A percentile compares a stretch with the other conserved stretches of the same genome.
Evolutionary conservation across 2,888 invertebrate genomes (phyloP).

Genomic region (Caradrina kadenii): DNA sequence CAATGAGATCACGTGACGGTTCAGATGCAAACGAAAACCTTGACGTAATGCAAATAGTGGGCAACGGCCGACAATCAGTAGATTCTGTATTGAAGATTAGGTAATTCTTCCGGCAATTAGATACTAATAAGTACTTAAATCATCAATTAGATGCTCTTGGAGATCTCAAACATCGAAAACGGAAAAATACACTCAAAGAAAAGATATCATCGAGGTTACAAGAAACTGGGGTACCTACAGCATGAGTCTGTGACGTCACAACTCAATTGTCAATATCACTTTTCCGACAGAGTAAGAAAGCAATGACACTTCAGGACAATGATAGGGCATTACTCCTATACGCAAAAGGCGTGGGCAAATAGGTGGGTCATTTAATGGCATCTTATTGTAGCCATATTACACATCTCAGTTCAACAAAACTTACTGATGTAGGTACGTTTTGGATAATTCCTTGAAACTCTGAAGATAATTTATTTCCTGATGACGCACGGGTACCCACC

Average conservation of each 20-base stretch:
- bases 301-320: conserved; percentile 29
- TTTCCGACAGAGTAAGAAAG: conserved; percentile 29
- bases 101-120: conserved; percentile 61
- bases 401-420: conserved; percentile 8
- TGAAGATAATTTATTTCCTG: neutral
- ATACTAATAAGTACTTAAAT: conserved; percentile 33
- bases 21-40: conserved; percentile 38
- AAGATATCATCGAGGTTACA: conserved; percentile 9
- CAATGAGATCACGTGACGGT: conserved; percentile 44
- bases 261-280: conserved; percentile 19
- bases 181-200: conserved; percentile 48
- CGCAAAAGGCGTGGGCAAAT: conserved; percentile 17
- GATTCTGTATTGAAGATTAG: conserved; percentile 45
- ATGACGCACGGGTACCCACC: neutral
- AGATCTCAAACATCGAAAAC: conserved; percentile 45
- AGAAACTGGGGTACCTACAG: neutral
- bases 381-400: neutral
- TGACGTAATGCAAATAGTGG: conserved; percentile 47
- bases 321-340: conserved; percentile 40
- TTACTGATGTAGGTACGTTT: neutral
- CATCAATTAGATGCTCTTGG: conserved; percentile 56
- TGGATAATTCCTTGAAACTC: neutral
- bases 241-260: conserved; percentile 25
- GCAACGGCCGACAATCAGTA: conserved; percentile 51
- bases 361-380: conserved; percentile 9